Base-by-base conservation (phyloP, 2,797 vertebrate species). In the Sardinella longiceps region DNA sequence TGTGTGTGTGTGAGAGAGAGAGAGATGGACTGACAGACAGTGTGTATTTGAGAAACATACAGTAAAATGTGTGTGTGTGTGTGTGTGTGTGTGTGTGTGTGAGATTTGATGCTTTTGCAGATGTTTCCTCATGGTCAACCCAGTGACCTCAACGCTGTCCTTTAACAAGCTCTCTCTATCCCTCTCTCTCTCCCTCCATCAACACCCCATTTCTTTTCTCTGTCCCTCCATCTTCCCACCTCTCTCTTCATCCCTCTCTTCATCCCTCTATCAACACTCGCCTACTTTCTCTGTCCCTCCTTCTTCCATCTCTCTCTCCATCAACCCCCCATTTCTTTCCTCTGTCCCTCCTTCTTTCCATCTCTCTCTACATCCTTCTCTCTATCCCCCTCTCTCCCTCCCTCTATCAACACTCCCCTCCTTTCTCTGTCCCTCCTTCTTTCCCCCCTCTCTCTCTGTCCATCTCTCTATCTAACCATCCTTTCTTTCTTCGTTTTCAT, bases 61-160 rank as follows among this genome's bases (percentile, higher is more conserved):
- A n/a, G n/a, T n/a, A n/a, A n/a, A n/a, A n/a, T 63, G 60, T 66
- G 63, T 37, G 63, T 70, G 28, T 70, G 63, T 70, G 28, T 70
- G 30, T 70, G 63, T 70, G 30, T 70, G 63, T 70, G 30, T 70
- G 28, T 70, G 10, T 63, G 5, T 70, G 1, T 33, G 28, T 11
- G 37, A 33, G 25, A 70, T 70, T 10, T 14, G 63, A 70, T 37
- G 28, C 30, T 30, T 33, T 70, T 33, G 11, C 63, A 70, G 63
- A 70, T 70, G 63, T 70, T 70, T 70, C 63, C 63, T 70, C 11
- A 37, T 70, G 63, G 37, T 70, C 14, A 30, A 15, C 12, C 30
- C 28, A 28, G 11, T 63, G 60, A 63, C 60, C 10, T 63, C 60
- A 63, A 0, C 60, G 10, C 60, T 63, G n/a, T 3, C 25, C 60